Percentiles rank a stretch among this genome's conserved stretches.
These are phyloP conservation scores for Xylota segnis DNA, from an alignment of 2,888 invertebrate species.

Conservation along the genomic window DNA sequence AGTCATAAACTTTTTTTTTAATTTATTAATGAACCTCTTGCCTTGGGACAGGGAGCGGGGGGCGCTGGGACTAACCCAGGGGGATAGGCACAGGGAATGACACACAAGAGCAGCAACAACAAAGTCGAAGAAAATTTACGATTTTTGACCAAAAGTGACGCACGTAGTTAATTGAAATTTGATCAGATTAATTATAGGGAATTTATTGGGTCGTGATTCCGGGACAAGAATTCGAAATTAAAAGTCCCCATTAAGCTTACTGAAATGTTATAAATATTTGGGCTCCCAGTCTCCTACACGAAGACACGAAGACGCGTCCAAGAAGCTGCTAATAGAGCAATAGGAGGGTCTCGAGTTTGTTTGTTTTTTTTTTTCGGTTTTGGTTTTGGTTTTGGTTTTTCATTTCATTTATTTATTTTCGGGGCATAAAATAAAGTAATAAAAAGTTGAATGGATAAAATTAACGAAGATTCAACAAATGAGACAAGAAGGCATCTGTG, in stretches of 20 bases:
- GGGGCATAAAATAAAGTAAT: constrained; percentile 51
- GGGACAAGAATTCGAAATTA: constrained; percentile 57
- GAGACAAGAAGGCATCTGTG: constrained; percentile 38
- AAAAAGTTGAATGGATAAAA: constrained; percentile 45
- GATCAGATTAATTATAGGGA: constrained; percentile 66
- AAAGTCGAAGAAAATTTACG: constrained; percentile 51
- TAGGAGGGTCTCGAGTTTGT: constrained; percentile 3
- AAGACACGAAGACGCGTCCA: constrained; percentile 1
- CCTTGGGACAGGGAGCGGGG: constrained; percentile 1
- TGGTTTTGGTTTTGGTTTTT: constrained; percentile 21
- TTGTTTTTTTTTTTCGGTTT: constrained; percentile 14
- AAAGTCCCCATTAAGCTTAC: constrained; percentile 52
- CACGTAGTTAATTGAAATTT: constrained; percentile 67
- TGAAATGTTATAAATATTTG: constrained; percentile 42
- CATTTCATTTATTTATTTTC: constrained; percentile 49
- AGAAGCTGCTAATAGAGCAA: constrained; percentile 59
- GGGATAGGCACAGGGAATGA: too few species aligned
- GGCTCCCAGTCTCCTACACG: not conserved
- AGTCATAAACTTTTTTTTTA: constrained; percentile 42
- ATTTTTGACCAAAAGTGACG: constrained; percentile 44
- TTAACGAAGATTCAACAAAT: constrained; percentile 52
- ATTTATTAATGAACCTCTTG: constrained; percentile 27
- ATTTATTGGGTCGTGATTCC: constrained; percentile 65
- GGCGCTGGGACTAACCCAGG: too few species aligned
- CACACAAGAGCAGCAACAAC: constrained; percentile 9